A percentile compares a stretch with the other conserved stretches of the same genome.
Evolutionary conservation across 2,113 vertebrate genomes (phyloP).

Genomic region (Phocoena sinus): DNA sequence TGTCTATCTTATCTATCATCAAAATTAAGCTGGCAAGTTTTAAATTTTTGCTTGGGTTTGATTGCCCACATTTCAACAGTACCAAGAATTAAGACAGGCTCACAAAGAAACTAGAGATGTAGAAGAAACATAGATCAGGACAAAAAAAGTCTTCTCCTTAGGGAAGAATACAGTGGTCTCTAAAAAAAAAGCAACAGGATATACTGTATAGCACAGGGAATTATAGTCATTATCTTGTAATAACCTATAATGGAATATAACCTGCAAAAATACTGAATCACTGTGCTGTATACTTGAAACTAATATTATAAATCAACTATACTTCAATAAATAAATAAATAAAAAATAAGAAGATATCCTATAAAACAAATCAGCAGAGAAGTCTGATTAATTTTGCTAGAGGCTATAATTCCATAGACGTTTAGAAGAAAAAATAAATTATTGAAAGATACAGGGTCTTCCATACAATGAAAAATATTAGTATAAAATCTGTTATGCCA

Average conservation of each 20-base stretch:
- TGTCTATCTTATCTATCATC: background rate
- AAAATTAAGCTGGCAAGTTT: conserved; percentile 40
- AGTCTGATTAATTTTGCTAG: conserved; percentile 38
- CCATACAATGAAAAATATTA: background rate
- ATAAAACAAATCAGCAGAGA: conserved; percentile 33
- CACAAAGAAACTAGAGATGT: background rate
- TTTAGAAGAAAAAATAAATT: conserved; percentile 18
- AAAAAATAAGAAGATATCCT: conserved; percentile 24
- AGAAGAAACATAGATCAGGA: background rate
- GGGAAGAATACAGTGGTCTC: background rate
- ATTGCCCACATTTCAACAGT: background rate
- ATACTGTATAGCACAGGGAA: background rate
- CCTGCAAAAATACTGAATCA: background rate
- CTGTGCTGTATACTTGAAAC: background rate
- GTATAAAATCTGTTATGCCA: conserved; percentile 30
- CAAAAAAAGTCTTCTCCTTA: conserved; percentile 3
- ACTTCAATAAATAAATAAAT: background rate
- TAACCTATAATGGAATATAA: background rate
- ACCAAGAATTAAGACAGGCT: background rate
- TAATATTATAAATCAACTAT: background rate
- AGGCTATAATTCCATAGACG: background rate
- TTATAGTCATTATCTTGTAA: background rate
- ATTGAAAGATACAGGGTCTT: background rate
- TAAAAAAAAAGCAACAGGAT: background rate
- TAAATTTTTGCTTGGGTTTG: conserved; percentile 32